These are phyloP conservation scores for Dione vanillae DNA, from an alignment of 2,888 invertebrate species.

Conservation along the genomic window DNA sequence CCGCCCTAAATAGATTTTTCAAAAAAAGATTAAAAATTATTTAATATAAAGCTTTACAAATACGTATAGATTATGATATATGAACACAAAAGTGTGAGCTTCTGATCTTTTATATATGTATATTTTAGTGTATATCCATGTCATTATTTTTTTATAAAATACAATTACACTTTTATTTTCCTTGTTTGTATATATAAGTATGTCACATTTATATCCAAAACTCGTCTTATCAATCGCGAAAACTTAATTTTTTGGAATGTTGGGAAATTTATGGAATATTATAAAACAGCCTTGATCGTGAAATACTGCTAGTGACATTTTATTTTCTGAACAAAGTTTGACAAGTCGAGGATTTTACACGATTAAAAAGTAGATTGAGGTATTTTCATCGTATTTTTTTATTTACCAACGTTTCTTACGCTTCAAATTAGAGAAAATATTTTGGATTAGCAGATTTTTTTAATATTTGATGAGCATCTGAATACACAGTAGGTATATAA, in stretches of 20 bases:
- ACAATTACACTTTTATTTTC: background rate
- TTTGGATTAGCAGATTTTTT: no score
- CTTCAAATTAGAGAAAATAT: no score
- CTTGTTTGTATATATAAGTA: slow-evolving; percentile 2
- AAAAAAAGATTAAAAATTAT: no score
- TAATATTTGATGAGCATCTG: no score
- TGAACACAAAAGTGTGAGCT: no score
- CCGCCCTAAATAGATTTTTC: no score
- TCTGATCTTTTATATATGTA: no score
- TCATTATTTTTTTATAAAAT: no score
- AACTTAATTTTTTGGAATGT: background rate
- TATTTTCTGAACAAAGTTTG: slow-evolving; percentile 27
- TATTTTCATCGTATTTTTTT: slow-evolving; percentile 6
- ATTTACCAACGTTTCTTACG: background rate
- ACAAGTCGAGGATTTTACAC: slow-evolving; percentile 20
- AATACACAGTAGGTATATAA: no score
- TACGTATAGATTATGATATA: no score
- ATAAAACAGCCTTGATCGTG: slow-evolving; percentile 14
- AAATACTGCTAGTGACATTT: slow-evolving; percentile 27
- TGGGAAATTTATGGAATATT: slow-evolving; percentile 6
- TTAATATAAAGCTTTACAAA: no score
- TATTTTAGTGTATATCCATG: no score
- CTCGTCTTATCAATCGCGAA: slow-evolving; percentile 13
- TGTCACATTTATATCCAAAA: background rate
- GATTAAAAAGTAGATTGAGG: slow-evolving; percentile 11